These are phyloP conservation scores for Chlorospingus flavigularis DNA, from an alignment of 2,797 vertebrate species.

Conservation along the genomic window DNA sequence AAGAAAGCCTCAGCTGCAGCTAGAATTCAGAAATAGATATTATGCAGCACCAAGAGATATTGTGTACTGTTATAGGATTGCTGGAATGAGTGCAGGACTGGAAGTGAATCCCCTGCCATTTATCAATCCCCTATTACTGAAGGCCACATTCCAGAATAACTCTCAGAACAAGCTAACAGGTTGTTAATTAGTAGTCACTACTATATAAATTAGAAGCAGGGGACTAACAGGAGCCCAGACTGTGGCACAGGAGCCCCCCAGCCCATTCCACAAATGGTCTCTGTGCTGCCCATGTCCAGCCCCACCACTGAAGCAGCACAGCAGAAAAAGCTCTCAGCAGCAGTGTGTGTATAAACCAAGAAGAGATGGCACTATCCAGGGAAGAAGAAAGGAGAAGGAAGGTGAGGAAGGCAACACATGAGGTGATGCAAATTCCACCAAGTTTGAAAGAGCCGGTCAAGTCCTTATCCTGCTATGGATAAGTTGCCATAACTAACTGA, in stretches of 20 bases:
- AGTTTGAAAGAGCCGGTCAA: conserved; percentile 17
- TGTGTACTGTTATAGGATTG: neutral
- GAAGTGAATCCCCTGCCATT: neutral
- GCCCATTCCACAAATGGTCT: neutral
- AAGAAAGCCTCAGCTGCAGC: neutral
- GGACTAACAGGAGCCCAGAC: neutral
- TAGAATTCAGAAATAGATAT: conserved; percentile 34
- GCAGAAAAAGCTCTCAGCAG: neutral
- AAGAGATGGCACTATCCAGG: neutral
- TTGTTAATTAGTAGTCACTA: neutral
- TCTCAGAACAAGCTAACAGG: neutral
- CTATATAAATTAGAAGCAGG: neutral
- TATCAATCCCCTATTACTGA: neutral
- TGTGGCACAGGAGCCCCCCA: neutral
- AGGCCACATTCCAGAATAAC: neutral
- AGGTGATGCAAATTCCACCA: neutral
- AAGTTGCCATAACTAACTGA: neutral
- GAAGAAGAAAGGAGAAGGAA: neutral
- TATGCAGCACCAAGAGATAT: neutral
- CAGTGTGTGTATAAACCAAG: neutral
- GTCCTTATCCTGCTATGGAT: neutral
- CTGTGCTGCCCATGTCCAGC: neutral
- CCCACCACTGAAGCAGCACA: neutral
- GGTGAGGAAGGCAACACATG: neutral
- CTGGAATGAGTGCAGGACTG: neutral